Conservation (phyloP, 2,113 vertebrate species). For the Ictalurus punctatus region DNA sequence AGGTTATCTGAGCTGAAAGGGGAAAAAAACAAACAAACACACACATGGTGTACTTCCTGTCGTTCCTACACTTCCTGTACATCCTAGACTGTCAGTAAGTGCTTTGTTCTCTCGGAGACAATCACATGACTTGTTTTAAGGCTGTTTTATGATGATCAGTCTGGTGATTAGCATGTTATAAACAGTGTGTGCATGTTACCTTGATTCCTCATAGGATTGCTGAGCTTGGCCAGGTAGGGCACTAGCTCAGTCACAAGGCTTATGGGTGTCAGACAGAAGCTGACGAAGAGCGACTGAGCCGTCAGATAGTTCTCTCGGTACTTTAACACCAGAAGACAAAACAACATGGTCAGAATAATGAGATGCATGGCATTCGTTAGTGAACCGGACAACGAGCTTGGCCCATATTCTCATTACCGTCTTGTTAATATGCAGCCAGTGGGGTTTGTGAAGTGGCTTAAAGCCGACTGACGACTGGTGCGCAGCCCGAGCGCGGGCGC, state of each 20-base stretch:
- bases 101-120: conserved; percentile 6
- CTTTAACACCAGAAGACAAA: conserved; percentile 62
- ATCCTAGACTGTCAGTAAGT: neutral
- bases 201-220: conserved; percentile 89
- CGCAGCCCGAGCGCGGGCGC: conserved; percentile 73
- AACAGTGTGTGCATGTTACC: conserved; percentile 69
- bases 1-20: conserved; percentile 86
- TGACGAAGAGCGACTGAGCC: conserved; percentile 86
- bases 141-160: neutral
- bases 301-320: conserved; percentile 86
- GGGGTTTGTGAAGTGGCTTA: conserved; percentile 90
- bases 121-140: neutral
- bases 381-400: neutral
- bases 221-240: conserved; percentile 87
- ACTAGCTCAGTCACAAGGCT: conserved; percentile 88
- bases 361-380: too few relatives aligned
- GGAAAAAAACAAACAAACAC: conserved; percentile 12
- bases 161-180: neutral
- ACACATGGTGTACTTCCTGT: neutral
- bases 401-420: conserved; percentile 72
- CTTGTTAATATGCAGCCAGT: conserved; percentile 88
- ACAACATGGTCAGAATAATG: neutral
- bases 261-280: conserved; percentile 83
- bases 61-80: neutral
- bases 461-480: conserved; percentile 82